These are phyloP conservation scores for Saturnia japonica DNA, from an alignment of 2,888 invertebrate genomes.

Conservation along the genomic window DNA sequence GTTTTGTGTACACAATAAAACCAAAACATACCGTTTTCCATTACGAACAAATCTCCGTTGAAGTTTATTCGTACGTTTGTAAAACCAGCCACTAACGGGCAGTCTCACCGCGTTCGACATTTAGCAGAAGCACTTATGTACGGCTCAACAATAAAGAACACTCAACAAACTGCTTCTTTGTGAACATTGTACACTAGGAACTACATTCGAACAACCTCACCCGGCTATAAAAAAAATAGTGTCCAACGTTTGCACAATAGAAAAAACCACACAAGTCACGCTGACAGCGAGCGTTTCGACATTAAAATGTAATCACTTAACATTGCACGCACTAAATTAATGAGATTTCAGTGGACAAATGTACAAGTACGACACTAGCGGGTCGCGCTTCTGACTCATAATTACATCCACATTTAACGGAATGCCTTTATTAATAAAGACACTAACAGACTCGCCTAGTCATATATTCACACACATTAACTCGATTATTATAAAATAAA, in stretches of 20 bases:
- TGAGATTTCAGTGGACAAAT: constrained; percentile 76
- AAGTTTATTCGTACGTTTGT: constrained; percentile 65
- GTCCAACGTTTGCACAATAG: constrained; percentile 50
- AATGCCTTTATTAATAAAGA: constrained; percentile 54
- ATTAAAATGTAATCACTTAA: constrained; percentile 78
- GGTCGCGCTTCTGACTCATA: constrained; percentile 69
- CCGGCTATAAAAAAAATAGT: constrained; percentile 50
- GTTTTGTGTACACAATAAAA: constrained; percentile 35
- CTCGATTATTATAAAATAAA: constrained; percentile 20
- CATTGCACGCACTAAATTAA: constrained; percentile 76
- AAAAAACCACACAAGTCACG: constrained; percentile 50
- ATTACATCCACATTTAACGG: constrained; percentile 64
- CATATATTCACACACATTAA: constrained; percentile 28
- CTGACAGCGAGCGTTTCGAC: constrained; percentile 55
- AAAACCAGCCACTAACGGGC: constrained; percentile 71
- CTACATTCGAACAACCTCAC: constrained; percentile 62
- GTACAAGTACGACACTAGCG: constrained; percentile 68
- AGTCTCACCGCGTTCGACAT: constrained; percentile 69
- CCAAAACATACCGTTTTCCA: constrained; percentile 70
- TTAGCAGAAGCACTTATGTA: constrained; percentile 48
- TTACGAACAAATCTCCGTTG: constrained; percentile 67
- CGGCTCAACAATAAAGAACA: constrained; percentile 49
- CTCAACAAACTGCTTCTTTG: constrained; percentile 47
- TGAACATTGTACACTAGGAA: constrained; percentile 44
- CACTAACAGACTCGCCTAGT: constrained; percentile 33